Evolutionary conservation across 2,797 vertebrate species (phyloP).

Genomic region (Scarus forsteni): DNA sequence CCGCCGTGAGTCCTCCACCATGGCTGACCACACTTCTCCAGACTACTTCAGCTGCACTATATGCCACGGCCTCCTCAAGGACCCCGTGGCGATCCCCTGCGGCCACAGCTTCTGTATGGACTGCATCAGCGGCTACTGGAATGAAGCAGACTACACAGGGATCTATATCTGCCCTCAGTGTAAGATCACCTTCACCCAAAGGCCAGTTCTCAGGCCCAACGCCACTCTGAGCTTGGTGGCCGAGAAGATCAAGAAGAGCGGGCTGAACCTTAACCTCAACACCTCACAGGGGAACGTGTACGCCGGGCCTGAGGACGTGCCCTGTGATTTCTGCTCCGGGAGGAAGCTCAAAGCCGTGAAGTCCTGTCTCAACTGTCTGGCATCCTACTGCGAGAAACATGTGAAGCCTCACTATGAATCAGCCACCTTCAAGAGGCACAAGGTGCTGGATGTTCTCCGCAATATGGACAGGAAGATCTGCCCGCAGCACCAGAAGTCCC

Average conservation of each 20-base stretch:
- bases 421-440: slow-evolving; percentile 83
- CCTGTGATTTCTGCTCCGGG: slow-evolving; percentile 85
- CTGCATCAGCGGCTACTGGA: slow-evolving; percentile 90
- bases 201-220: slow-evolving; percentile 88
- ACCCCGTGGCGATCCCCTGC: slow-evolving; percentile 89
- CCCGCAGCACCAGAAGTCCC: slow-evolving; percentile 83
- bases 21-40: slow-evolving; percentile 84
- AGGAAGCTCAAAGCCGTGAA: slow-evolving; percentile 85
- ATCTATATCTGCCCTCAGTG: slow-evolving; percentile 89
- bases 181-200: slow-evolving; percentile 87
- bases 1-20: slow-evolving; percentile 61
- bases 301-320: slow-evolving; percentile 76
- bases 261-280: slow-evolving; percentile 74
- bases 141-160: slow-evolving; percentile 85
- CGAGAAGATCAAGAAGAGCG: slow-evolving; percentile 86
- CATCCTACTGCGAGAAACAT: slow-evolving; percentile 87
- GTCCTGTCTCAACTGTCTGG: slow-evolving; percentile 87
- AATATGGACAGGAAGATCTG: slow-evolving; percentile 86
- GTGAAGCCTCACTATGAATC: slow-evolving; percentile 85
- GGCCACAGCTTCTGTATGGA: slow-evolving; percentile 93
- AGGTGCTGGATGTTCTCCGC: slow-evolving; percentile 84
- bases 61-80: slow-evolving; percentile 85
- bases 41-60: slow-evolving; percentile 89
- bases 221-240: slow-evolving; percentile 88
- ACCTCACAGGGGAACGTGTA: slow-evolving; percentile 60